phyloP scores from a whole-genome alignment of 2,113 vertebrate species.

The Colinus virginianus region DNA sequence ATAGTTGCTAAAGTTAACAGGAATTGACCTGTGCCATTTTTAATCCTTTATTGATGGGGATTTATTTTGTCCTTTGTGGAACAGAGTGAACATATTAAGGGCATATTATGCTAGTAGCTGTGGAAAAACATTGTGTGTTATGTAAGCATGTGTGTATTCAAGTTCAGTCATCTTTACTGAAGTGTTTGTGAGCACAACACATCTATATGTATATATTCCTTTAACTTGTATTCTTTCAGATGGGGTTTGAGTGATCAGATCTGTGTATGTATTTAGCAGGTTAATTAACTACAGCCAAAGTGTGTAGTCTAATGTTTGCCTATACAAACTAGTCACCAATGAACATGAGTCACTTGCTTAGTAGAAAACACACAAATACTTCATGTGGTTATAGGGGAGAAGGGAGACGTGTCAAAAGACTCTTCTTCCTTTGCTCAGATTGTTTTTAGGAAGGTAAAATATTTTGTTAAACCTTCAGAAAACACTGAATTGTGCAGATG shows the following conservation, averaged over 20 bases:
- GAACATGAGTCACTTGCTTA: rapidly evolving
- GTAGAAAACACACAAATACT: neutral
- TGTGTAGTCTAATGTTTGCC: neutral
- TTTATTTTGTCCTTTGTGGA: constrained; percentile 64
- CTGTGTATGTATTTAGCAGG: neutral
- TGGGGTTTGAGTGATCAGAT: neutral
- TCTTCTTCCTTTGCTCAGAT: neutral
- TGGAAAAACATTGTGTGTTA: constrained; percentile 49
- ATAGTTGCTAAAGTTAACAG: constrained; percentile 52
- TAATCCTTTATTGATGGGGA: constrained; percentile 65
- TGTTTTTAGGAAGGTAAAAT: neutral
- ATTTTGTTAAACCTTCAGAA: neutral
- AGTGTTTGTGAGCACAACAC: neutral
- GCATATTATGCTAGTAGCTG: constrained; percentile 59
- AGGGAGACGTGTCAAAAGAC: neutral
- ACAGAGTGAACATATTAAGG: constrained; percentile 58
- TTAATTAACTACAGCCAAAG: neutral
- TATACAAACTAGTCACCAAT: neutral
- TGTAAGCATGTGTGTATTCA: constrained; percentile 6
- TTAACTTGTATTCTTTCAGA: neutral
- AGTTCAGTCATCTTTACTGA: neutral
- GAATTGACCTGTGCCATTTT: constrained; percentile 57
- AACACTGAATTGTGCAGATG: neutral
- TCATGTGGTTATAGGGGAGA: neutral
- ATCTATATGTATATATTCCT: neutral